Evolutionary conservation across 2,888 invertebrate genomes (phyloP).

Genomic region (Timandra comae): DNA sequence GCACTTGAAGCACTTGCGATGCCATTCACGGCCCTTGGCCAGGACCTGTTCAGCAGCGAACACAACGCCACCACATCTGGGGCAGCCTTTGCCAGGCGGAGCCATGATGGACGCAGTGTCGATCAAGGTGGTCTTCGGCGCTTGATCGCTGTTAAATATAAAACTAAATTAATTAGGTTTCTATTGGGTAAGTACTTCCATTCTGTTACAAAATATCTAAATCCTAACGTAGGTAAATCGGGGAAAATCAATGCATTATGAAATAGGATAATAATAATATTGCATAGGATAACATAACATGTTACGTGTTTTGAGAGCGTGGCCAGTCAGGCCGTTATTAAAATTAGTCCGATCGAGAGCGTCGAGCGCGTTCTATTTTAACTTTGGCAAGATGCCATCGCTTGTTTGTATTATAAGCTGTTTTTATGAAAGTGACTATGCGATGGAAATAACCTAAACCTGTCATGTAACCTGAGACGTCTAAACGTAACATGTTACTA

Average conservation of each 20-base stretch:
- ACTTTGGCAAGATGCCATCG: constrained; percentile 68
- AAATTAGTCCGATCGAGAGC: constrained; percentile 72
- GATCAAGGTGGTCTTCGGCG: constrained; percentile 85
- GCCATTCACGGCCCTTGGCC: constrained; percentile 93
- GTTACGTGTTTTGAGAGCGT: constrained; percentile 48
- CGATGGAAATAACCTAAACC: constrained; percentile 75
- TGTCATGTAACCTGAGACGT: constrained; percentile 71
- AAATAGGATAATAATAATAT: constrained; percentile 18
- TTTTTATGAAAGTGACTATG: constrained; percentile 76
- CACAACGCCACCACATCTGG: constrained; percentile 91
- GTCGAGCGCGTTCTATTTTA: constrained; percentile 68
- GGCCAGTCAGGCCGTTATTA: constrained; percentile 58
- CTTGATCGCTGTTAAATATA: constrained; percentile 78
- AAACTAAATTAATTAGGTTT: constrained; percentile 1
- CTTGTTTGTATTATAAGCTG: constrained; percentile 77
- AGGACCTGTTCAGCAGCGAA: constrained; percentile 96
- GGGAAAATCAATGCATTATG: constrained; percentile 24
- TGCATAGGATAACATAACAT: constrained; percentile 36
- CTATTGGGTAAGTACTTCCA: not conserved
- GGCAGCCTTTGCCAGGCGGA: constrained; percentile 90
- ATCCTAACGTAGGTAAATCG: too few species aligned
- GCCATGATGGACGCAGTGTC: constrained; percentile 89
- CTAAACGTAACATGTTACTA: constrained; percentile 33
- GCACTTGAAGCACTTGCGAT: constrained; percentile 95
- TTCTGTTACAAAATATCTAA: not conserved